Evolutionary conservation across 2,113 vertebrate species (phyloP).

Genomic region (Cyprinodon tularosa): DNA sequence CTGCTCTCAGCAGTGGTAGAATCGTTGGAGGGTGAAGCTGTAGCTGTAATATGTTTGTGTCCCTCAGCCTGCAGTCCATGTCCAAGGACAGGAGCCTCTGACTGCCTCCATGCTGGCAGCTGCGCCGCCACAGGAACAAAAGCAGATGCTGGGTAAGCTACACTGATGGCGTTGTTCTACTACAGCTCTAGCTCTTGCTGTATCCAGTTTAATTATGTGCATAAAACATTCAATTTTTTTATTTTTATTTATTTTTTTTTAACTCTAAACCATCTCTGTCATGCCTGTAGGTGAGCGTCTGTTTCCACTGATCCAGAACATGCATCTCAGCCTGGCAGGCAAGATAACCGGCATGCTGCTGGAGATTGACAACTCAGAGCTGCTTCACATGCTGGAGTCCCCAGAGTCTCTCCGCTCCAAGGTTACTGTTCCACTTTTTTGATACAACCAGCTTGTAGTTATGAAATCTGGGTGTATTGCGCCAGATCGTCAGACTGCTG

Average conservation of each 20-base stretch:
- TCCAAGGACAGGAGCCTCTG: conserved; percentile 97
- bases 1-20: not conserved
- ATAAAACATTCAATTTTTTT: not conserved
- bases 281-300: conserved; percentile 88
- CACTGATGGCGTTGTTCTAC: not conserved
- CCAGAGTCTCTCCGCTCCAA: conserved; percentile 98
- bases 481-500: not conserved
- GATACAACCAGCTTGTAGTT: not conserved
- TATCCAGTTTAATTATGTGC: not conserved
- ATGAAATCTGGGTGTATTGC: not conserved
- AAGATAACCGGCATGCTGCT: conserved; percentile 98
- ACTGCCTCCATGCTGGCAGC: conserved; percentile 97
- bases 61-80: conserved; percentile 92
- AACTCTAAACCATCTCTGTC: not conserved
- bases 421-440: conserved; percentile 68
- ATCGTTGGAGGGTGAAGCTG: not conserved
- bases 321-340: conserved; percentile 94
- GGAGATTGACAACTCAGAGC: conserved; percentile 98
- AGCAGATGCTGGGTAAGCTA: conserved; percentile 96
- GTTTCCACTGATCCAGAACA: conserved; percentile 96
- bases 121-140: conserved; percentile 96
- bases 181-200: no score
- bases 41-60: not conserved
- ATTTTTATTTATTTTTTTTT: no score
- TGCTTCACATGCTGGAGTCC: conserved; percentile 98